A percentile compares a stretch with the other conserved stretches of the same genome.
Conservation (phyloP, 2,888 invertebrate species). For the Agrilus cyanescens region DNA sequence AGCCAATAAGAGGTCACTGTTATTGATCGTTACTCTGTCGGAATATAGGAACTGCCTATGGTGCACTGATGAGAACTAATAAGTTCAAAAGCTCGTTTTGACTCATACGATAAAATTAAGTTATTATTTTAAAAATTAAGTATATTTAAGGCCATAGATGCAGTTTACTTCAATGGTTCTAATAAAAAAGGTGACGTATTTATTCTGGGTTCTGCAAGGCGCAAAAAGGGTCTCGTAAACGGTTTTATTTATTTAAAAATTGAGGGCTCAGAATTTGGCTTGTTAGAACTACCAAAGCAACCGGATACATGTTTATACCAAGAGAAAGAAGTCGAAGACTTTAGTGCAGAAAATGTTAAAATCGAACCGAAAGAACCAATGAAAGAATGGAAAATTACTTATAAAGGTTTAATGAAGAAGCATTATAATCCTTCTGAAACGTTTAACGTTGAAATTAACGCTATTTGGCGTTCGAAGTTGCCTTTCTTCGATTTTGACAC, state of each 20-base stretch:
- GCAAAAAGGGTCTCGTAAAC: conserved; percentile 46
- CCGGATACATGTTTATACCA: conserved; percentile 49
- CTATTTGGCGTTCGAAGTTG: conserved; percentile 48
- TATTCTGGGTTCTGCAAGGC: conserved; percentile 47
- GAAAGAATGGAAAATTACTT: conserved; percentile 54
- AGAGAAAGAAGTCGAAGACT: conserved; percentile 36
- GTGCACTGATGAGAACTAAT: too few species aligned
- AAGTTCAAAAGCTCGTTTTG: too few species aligned
- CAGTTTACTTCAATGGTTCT: conserved; percentile 50
- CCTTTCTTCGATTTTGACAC: conserved; percentile 55
- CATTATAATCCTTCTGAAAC: conserved; percentile 31
- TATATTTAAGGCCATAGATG: conserved; percentile 52
- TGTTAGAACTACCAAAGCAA: conserved; percentile 45
- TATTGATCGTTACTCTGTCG: too few species aligned
- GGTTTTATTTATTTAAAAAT: conserved; percentile 45
- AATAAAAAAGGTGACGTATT: conserved; percentile 47
- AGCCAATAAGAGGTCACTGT: too few species aligned
- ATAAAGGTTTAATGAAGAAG: conserved; percentile 52
- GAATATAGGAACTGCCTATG: too few species aligned
- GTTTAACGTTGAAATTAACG: conserved; percentile 43
- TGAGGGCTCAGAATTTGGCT: conserved; percentile 44
- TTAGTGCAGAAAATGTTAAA: conserved; percentile 48
- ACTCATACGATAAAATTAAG: too few species aligned
- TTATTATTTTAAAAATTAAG: not conserved
- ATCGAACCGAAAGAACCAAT: conserved; percentile 52